A percentile compares a stretch with the other conserved stretches of the same genome.
phyloP scores from a whole-genome alignment of 2,797 vertebrate genomes.

The Xenops minutus region DNA sequence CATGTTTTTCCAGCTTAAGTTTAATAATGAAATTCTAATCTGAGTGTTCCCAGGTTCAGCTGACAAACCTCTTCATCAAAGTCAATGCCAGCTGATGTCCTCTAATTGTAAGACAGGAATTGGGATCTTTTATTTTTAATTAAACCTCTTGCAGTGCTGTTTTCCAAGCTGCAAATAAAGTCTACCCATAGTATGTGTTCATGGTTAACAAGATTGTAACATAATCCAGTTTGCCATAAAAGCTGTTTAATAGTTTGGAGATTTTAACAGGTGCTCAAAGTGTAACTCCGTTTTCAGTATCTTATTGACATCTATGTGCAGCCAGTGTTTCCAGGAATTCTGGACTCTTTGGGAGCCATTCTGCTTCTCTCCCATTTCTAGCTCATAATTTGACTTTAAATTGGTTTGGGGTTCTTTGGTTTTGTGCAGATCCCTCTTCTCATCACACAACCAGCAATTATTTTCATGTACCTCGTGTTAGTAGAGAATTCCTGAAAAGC shows the following conservation, averaged over 20 bases:
- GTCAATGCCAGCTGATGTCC: background rate
- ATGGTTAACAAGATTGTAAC: background rate
- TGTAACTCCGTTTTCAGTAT: background rate
- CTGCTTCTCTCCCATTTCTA: background rate
- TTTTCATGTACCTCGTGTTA: background rate
- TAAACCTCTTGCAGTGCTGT: background rate
- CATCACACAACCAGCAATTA: background rate
- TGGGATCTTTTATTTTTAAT: background rate
- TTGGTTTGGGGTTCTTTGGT: too few species aligned
- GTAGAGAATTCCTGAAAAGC: background rate
- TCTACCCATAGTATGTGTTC: background rate
- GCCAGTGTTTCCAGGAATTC: background rate
- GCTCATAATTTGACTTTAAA: background rate
- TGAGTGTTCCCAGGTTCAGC: background rate
- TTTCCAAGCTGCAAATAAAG: background rate
- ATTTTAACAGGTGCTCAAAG: background rate
- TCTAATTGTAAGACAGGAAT: background rate
- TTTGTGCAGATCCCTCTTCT: background rate
- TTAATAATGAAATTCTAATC: background rate
- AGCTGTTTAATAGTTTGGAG: background rate
- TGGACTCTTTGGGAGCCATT: background rate
- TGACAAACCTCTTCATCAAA: background rate
- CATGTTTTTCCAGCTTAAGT: background rate
- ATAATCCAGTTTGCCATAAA: background rate
- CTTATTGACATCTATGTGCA: background rate